These are phyloP conservation scores for Morone chrysops DNA, from an alignment of 2,113 vertebrate genomes.

Conservation along the genomic window DNA sequence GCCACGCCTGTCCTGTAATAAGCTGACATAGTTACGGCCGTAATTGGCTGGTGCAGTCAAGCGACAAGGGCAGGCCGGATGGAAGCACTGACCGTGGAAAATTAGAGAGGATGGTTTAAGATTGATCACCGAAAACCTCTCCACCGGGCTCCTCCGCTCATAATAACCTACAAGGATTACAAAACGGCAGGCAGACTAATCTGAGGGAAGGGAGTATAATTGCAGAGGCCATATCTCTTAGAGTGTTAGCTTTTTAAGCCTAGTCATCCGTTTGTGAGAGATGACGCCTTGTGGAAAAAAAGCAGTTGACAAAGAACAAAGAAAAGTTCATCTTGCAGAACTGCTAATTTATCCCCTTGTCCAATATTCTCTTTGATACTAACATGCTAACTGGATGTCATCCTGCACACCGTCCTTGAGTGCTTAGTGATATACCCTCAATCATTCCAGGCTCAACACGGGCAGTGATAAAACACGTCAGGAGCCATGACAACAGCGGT, in stretches of 20 bases:
- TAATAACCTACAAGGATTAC: slow-evolving; percentile 75
- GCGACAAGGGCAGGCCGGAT: slow-evolving; percentile 82
- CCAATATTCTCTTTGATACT: slow-evolving; percentile 46
- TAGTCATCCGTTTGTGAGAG: slow-evolving; percentile 60
- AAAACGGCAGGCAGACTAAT: slow-evolving; percentile 63
- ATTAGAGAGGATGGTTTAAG: slow-evolving; percentile 83
- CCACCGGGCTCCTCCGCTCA: slow-evolving; percentile 54
- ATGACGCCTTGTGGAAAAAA: slow-evolving; percentile 32
- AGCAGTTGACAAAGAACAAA: neutral
- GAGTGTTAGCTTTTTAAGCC: slow-evolving; percentile 60
- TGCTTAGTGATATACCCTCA: slow-evolving; percentile 12
- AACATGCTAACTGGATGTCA: slow-evolving; percentile 29
- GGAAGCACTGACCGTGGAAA: slow-evolving; percentile 80
- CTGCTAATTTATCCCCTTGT: slow-evolving; percentile 45
- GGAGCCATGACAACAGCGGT: neutral
- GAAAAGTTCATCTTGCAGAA: slow-evolving; percentile 44
- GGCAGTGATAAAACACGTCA: slow-evolving; percentile 6
- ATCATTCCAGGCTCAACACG: slow-evolving; percentile 28
- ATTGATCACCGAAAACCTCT: slow-evolving; percentile 80
- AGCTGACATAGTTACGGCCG: slow-evolving; percentile 76
- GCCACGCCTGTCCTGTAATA: slow-evolving; percentile 76
- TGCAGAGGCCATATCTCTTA: slow-evolving; percentile 64
- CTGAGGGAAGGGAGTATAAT: slow-evolving; percentile 69
- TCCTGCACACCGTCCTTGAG: slow-evolving; percentile 19
- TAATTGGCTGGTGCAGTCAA: slow-evolving; percentile 81